Evolutionary conservation across 2,113 vertebrate species (phyloP), one percentile per base, ranked within the genome.

Genomic region (Phaethon lepturus): DNA sequence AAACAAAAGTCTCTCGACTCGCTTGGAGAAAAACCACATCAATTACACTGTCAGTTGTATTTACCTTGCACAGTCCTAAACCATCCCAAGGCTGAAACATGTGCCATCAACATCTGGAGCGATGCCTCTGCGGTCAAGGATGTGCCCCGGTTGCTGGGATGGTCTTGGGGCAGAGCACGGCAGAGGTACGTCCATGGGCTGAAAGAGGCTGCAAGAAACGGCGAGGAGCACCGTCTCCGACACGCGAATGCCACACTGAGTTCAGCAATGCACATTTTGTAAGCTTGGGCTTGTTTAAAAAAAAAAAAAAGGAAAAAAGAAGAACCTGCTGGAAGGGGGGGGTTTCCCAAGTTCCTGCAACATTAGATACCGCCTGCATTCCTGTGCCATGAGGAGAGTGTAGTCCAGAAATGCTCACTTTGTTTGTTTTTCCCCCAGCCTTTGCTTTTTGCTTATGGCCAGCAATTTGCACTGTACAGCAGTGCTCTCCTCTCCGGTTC

Each of bases 1-100:
- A 96, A 95, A 80, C 91, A 95, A 80, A 76, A 77, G 85, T 80
- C 95, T 95, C 88, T 67, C 10, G 28, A 89, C 88, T 33, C 4
- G 0, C 60, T 84, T 90, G 85, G 73, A 96, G 94, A 85, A 95
- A 95, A 88, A 66, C 17, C 88, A 58, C 95, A 81, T 80, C 91
- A 85, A 58, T 91, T 84, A 35, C 35, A 40, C 56, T 93, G 85
- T 71, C 76, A 88, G 20, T 33, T 62, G 35, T 63, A 24, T 78
- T 85, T 72, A 9, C 49, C 88, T 88, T 87, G 72, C 2, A 1
- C 55, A 38, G 85, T 44, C 49, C 92, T 20, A 28, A 84, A 14
- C 78, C 82, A 58, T 58, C 47, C 67, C 79, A 74, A 56, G 55
- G 68, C 28, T 84, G 91, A 71, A 47, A 74, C 4, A 1, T 53